phyloP scores from a whole-genome alignment of 1,140 invertebrate genomes.

The Babylonia areolata region DNA sequence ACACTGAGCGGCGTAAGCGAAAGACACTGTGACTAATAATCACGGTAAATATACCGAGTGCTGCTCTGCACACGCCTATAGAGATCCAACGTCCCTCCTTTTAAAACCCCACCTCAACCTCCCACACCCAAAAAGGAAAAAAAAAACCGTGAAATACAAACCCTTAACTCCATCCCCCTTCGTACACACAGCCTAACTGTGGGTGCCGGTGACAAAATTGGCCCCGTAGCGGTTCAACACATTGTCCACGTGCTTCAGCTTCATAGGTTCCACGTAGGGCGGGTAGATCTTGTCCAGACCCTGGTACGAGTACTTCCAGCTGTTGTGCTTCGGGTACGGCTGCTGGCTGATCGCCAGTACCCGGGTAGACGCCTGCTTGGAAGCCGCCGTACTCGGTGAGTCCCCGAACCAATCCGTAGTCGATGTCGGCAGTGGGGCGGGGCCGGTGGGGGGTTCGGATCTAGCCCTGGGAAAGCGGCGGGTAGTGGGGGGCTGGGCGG shows the following conservation, averaged over 20 bases:
- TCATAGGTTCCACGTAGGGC: conserved; percentile 49
- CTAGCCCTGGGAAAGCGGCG: conserved; percentile 58
- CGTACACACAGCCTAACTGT: not conserved
- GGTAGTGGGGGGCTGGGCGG: conserved; percentile 42
- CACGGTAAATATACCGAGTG: too few species aligned
- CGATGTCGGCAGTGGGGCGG: conserved; percentile 47
- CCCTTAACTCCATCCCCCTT: too few species aligned
- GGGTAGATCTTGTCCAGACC: conserved; percentile 64
- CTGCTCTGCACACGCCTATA: too few species aligned
- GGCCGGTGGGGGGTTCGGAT: conserved; percentile 40
- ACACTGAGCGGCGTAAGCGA: too few species aligned
- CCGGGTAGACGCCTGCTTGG: conserved; percentile 54
- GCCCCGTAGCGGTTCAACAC: not conserved
- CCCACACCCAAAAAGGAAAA: too few species aligned
- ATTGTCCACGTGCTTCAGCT: not conserved
- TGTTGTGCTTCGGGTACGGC: conserved; percentile 66
- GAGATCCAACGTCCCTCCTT: too few species aligned
- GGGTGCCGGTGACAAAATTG: not conserved
- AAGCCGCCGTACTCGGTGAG: conserved; percentile 15
- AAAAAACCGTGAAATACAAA: too few species aligned
- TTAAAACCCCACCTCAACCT: too few species aligned
- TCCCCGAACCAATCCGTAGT: conserved; percentile 55
- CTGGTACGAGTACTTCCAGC: conserved; percentile 69
- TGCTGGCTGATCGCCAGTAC: conserved; percentile 67
- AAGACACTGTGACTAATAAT: too few species aligned